Conservation (phyloP, 2,113 vertebrate genomes). For the Chrysemys picta region DNA sequence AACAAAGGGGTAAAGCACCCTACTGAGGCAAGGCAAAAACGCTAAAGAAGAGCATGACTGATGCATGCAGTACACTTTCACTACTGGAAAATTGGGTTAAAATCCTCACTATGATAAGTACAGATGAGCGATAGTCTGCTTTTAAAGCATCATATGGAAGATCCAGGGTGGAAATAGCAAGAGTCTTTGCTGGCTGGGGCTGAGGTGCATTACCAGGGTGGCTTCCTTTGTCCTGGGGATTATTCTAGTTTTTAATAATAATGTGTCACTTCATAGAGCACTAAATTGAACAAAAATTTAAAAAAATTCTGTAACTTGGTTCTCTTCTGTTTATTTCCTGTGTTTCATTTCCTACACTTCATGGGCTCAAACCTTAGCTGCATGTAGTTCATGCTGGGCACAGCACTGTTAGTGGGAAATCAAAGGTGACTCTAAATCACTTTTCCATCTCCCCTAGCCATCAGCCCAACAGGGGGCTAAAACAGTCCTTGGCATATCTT, state of each 20-base stretch:
- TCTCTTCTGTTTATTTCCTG: neutral
- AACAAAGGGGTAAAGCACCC: neutral
- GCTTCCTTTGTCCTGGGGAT: neutral
- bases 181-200: neutral
- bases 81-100: neutral
- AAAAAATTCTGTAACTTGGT: neutral
- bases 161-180: neutral
- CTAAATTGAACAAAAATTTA: neutral
- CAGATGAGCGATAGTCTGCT: neutral
- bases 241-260: neutral
- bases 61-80: neutral
- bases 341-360: neutral
- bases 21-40: neutral
- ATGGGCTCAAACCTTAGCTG: neutral
- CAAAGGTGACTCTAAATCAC: neutral
- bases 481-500: neutral
- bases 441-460: rapidly evolving
- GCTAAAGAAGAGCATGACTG: neutral
- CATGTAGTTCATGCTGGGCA: neutral
- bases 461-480: neutral
- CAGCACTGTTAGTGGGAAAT: neutral
- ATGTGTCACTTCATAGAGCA: neutral
- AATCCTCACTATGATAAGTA: neutral
- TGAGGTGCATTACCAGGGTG: neutral
- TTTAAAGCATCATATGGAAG: neutral